Conservation (phyloP, 2,888 invertebrate genomes). For the Epistrophe grossulariae region DNA sequence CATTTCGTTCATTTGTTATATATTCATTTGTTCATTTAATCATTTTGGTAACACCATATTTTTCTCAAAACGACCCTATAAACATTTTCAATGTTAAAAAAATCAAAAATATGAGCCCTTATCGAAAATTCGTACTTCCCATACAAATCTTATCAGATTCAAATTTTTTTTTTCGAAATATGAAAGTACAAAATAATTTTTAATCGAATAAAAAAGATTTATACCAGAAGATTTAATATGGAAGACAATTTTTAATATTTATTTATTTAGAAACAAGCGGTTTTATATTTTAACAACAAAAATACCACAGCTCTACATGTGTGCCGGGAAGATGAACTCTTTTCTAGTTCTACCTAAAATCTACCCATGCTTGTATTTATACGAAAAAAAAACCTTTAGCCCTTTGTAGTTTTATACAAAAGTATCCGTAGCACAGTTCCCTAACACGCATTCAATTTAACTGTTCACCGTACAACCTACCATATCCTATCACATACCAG, state of each 20-base stretch:
- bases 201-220: not conserved
- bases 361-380: not conserved
- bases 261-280: not conserved
- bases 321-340: not conserved
- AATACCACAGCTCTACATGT: not conserved
- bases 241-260: not conserved
- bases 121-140: no score
- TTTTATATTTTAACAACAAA: not conserved
- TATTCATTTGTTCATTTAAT: no score
- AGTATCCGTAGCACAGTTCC: slow-evolving; percentile 51
- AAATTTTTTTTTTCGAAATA: no score
- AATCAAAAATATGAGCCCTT: no score
- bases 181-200: no score
- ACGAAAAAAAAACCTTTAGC: not conserved
- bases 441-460: slow-evolving; percentile 70
- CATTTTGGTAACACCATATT: no score
- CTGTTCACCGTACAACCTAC: slow-evolving; percentile 9
- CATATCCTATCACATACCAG: slow-evolving; percentile 49
- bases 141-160: no score
- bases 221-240: not conserved
- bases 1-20: no score
- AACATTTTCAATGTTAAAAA: no score
- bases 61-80: no score
- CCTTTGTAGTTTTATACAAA: slow-evolving; percentile 44
- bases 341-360: not conserved